phyloP scores from a whole-genome alignment of 2,113 vertebrate genomes.

The Varanus komodoensis region DNA sequence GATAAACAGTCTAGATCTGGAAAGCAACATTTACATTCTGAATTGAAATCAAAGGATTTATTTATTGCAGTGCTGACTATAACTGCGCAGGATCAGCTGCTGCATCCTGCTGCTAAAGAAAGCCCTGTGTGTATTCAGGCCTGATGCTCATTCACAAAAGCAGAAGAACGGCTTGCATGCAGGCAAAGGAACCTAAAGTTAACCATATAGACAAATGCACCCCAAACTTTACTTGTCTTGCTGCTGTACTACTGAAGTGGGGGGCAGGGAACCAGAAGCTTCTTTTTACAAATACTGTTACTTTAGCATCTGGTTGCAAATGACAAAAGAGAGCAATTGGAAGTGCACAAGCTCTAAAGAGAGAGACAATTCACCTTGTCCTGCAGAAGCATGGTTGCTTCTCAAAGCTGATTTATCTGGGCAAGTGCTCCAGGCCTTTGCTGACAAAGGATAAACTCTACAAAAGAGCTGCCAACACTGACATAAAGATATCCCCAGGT shows the following conservation, averaged over 20 bases:
- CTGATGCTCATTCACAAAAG: constrained; percentile 12
- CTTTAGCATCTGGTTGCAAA: background rate
- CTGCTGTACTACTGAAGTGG: background rate
- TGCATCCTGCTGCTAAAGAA: constrained; percentile 9
- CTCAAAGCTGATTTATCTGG: background rate
- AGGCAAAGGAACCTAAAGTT: background rate
- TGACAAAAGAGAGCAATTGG: background rate
- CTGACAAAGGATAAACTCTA: background rate
- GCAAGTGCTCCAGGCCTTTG: background rate
- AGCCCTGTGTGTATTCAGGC: background rate
- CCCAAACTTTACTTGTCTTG: background rate
- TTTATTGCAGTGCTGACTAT: constrained; percentile 9
- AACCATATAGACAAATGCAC: background rate
- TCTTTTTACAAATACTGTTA: background rate
- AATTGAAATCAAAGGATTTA: constrained; percentile 18
- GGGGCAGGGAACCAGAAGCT: background rate
- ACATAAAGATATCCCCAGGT: background rate
- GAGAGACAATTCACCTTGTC: background rate
- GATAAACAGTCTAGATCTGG: constrained; percentile 13
- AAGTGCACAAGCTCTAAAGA: background rate
- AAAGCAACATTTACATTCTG: constrained; percentile 22
- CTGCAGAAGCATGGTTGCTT: background rate
- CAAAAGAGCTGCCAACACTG: background rate
- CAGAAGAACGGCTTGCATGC: background rate
- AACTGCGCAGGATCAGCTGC: constrained; percentile 13